Base-by-base conservation (phyloP, 2,113 vertebrate genomes). In the Petromus typicus region DNA sequence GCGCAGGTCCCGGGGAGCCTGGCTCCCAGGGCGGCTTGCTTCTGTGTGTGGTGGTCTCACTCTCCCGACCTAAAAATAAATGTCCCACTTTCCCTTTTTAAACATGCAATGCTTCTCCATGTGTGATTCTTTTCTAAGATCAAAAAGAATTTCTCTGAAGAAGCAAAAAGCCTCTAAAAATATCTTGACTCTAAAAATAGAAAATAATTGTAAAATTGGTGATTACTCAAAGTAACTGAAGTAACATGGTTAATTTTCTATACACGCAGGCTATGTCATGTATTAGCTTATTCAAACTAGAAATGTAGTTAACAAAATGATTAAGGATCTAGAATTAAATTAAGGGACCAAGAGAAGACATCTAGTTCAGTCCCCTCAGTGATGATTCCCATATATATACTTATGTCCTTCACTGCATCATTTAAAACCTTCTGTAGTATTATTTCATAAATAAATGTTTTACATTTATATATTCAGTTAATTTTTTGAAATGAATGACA, bases 31-130 rank as follows among this genome's bases (percentile, higher is more conserved):
- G 71, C 84, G 71, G 69, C 61, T 16, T 32, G 48, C 73, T 75
- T 73, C 64, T 86, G 73, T 16, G 17, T 32, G 13, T 23, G 66
- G 57, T 51, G 96, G 73, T 73, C 91, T 87, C 43, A 1, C 27
- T 48, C 56, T 76, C 91, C 80, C 92, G 32, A 90, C 83, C 96
- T 94, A 91, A 92, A 97, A 93, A 94, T 91, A 97, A 95, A 67
- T 43, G 96, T 45, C 86, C 97, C 91, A 93, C 79, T 96, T 96
- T 94, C 25, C 82, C 7, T 7, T 79, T 81, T 90, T 45, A 81
- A 86, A 61, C 69, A 54, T 2, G 13, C 51, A 7, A 30, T 11
- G 69, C 95, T 83, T 76, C 82, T 89, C 82, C 51, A 23, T 17
- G 6, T 59, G 92, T 30, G 88, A 73, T 73, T 88, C 92, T 94